Base-by-base conservation (phyloP, 2,113 vertebrate species). In the Eclectus roratus region DNA sequence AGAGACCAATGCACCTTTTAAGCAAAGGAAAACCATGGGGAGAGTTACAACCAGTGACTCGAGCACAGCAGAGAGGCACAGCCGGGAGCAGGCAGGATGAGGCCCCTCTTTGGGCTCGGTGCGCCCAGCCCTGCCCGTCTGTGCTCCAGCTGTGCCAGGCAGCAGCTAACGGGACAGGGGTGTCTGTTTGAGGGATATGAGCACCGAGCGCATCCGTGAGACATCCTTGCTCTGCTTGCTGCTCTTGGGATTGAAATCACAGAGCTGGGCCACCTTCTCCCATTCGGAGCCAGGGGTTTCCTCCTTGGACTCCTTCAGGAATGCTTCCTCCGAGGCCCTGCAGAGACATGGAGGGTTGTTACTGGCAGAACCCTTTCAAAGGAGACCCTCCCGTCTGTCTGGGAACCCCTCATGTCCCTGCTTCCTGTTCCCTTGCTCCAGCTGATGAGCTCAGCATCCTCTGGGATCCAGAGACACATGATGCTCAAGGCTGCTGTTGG, bases 191-290 rank as follows among this genome's bases (percentile, higher is more conserved):
- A 99, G 98, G 46, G 99, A 99, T 97, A 99, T 99, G 96, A 99
- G 99, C 97, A 99, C 99, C 1, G 99, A 99, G 76, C 99, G 99
- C 99, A 99, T 99, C 78, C 99, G 99, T 1, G 99, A 99, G 79
- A 99, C 99, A 33, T 99, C 99, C 98, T 99, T 99, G 69, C 98
- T 99, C 95, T 99, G 99, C 98, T 99, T 99, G 99, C 99, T 99
- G 98, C 99, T 99, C 98, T 99, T 99, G 78, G 99, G 99, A 79
- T 99, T 99, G 98, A 99, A 99, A 97, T 99, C 99, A 52, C 99
- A 99, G 70, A 99, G 99, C 52, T 99, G 99, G 39, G 99, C 99
- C 82, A 99, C 99, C 92, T 99, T 98, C 95, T 99, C 99, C 99
- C 99, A 99, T 94, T 99, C 99, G 0, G 99, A 98, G 85, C 99